Evolutionary conservation across 2,797 vertebrate genomes (phyloP), one percentile per base, ranked within the genome.

Genomic region (Intellagama lesueurii): DNA sequence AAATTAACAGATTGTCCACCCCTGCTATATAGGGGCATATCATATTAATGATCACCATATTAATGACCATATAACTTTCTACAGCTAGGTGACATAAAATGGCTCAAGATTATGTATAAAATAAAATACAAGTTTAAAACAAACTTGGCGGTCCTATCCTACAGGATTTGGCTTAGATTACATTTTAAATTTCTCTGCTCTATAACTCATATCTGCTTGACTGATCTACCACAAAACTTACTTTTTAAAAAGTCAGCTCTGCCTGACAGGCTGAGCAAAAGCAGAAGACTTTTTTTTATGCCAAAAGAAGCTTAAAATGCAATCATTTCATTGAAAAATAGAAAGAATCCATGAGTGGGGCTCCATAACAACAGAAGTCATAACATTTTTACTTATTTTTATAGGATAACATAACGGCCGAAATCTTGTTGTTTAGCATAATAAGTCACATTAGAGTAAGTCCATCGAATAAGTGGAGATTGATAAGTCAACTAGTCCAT

Each of bases 361-460:
- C 83, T 81, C 52, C 60, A 85, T 91, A 93, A 92, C 85, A 93
- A 91, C 8, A 70, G 86, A 92, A 93, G 81, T 76, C 91, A 90
- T 87, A 94, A 90, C 87, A 94, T 92, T 92, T 0, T 91, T 94
- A 56, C 91, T 94, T 44, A 94, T 93, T 94, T 95, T 78, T 88
- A 91, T 80, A 93, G 91, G 60, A 89, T 84, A 87, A 44, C 22
- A 84, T 94, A 94, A 92, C 92, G 87, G 60, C 17, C 16, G 17
- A 19, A 64, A 64, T 64, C 60, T 12, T 64, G 60, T 64, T 19
- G 60, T 64, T 19, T 19, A 22, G 60, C 19, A 22, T 64, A 64
- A 64, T 64, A 64, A 64, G 60, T 64, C 60, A 64, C 60, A 64
- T 11, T 64, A 64, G 60, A 64, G 17, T 64, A 64, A 64, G 16